These are phyloP conservation scores for Plemyria rubiginata DNA, from an alignment of 2,888 invertebrate species.

Conservation along the genomic window DNA sequence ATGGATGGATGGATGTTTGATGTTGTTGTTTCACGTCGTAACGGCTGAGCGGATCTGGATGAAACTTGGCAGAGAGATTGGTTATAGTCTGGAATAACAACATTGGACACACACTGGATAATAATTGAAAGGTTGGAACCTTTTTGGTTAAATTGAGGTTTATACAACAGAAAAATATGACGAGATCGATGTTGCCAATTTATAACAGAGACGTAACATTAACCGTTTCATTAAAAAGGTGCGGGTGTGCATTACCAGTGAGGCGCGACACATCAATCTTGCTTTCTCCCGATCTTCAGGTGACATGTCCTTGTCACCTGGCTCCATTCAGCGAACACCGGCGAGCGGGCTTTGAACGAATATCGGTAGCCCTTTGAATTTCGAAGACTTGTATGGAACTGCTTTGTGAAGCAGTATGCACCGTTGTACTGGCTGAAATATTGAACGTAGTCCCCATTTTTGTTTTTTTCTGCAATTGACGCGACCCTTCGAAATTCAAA, in stretches of 20 bases:
- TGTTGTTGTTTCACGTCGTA: too few species aligned
- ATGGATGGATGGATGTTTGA: too few species aligned
- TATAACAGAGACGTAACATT: conserved; percentile 1
- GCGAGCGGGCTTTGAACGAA: conserved; percentile 10
- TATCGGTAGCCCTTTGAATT: conserved; percentile 18
- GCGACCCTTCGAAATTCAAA: too few species aligned
- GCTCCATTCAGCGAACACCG: conserved; percentile 19
- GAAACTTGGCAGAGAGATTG: too few species aligned
- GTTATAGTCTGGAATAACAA: too few species aligned
- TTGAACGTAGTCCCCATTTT: background rate
- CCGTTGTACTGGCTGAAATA: background rate
- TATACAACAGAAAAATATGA: background rate
- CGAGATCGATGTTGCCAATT: background rate
- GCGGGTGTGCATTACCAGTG: conserved; percentile 20
- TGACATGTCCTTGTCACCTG: conserved; percentile 20
- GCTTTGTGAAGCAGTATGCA: conserved; percentile 4
- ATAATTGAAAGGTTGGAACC: too few species aligned
- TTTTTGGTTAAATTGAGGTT: too few species aligned
- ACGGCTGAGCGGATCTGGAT: too few species aligned
- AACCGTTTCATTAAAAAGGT: conserved; percentile 26
- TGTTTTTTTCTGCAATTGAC: background rate
- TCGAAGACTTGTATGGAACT: background rate
- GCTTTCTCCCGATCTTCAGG: conserved; percentile 22
- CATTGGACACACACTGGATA: too few species aligned
- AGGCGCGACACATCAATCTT: conserved; percentile 24